phyloP scores from a whole-genome alignment of 2,797 vertebrate genomes.

The Staurois parvus region DNA sequence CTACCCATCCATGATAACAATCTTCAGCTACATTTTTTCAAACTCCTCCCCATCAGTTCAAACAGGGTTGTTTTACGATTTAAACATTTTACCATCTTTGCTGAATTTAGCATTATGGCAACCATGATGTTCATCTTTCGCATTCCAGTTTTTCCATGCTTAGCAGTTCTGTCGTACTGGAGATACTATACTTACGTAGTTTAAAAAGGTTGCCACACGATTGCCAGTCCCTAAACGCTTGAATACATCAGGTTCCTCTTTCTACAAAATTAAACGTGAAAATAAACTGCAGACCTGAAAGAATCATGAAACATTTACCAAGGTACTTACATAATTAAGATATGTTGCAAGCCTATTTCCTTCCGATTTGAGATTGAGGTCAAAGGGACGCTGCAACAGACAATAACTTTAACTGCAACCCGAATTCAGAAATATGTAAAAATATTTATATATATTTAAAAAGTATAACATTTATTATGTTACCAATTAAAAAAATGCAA shows the following conservation, averaged over 20 bases:
- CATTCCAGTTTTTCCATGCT: neutral
- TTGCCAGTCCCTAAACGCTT: slow-evolving; percentile 99
- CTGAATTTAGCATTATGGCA: neutral
- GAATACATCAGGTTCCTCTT: slow-evolving; percentile 98
- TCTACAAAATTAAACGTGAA: slow-evolving; percentile 96
- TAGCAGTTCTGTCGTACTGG: neutral
- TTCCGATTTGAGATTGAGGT: slow-evolving; percentile 91
- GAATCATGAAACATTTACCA: slow-evolving; percentile 63
- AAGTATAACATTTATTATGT: neutral
- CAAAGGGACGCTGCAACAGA: slow-evolving; percentile 99
- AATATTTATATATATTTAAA: neutral
- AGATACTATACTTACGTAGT: slow-evolving; percentile 94
- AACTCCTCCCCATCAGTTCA: neutral
- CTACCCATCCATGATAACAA: neutral
- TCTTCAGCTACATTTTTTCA: neutral
- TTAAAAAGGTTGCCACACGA: slow-evolving; percentile 98
- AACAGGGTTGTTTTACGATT: too few species aligned
- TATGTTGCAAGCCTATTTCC: slow-evolving; percentile 99
- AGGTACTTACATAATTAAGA: slow-evolving; percentile 99
- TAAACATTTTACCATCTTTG: neutral
- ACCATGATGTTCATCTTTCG: neutral
- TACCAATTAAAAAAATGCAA: slow-evolving; percentile 29
- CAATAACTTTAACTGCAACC: slow-evolving; percentile 82
- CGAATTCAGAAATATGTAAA: slow-evolving; percentile 52
- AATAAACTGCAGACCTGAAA: slow-evolving; percentile 80